Evolutionary conservation across 2,888 invertebrate species (phyloP).

Genomic region (Macrophya alboannulata): DNA sequence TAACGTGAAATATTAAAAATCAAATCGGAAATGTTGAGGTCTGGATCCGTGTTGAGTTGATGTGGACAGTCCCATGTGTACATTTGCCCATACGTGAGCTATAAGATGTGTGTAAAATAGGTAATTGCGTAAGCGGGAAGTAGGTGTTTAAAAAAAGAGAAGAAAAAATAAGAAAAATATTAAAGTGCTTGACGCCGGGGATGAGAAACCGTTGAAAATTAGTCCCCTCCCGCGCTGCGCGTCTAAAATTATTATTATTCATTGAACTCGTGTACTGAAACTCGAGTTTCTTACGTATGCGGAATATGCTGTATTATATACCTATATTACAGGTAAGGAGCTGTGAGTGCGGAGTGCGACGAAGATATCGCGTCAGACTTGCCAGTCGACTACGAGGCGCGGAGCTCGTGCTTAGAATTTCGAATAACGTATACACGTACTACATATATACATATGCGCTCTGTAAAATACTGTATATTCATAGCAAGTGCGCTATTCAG

Average conservation of each 20-base stretch:
- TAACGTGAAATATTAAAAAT: too few species aligned
- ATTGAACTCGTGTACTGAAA: neutral
- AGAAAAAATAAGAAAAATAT: neutral
- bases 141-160: neutral
- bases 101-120: neutral
- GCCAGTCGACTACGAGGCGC: neutral
- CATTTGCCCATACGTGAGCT: neutral
- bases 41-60: too few species aligned
- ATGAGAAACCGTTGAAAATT: conserved; percentile 4
- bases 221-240: neutral
- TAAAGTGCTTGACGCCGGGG: neutral
- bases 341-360: neutral
- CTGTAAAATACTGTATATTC: neutral
- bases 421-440: conserved; percentile 18
- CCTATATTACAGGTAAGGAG: neutral
- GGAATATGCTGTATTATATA: neutral
- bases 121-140: neutral
- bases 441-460: neutral
- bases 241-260: neutral
- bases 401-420: conserved; percentile 45
- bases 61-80: too few species aligned
- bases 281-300: neutral
- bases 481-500: neutral
- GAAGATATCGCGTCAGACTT: neutral
- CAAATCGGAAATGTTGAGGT: too few species aligned